Conservation (phyloP, 2,113 vertebrate species). For the Tachuris rubrigastra region DNA sequence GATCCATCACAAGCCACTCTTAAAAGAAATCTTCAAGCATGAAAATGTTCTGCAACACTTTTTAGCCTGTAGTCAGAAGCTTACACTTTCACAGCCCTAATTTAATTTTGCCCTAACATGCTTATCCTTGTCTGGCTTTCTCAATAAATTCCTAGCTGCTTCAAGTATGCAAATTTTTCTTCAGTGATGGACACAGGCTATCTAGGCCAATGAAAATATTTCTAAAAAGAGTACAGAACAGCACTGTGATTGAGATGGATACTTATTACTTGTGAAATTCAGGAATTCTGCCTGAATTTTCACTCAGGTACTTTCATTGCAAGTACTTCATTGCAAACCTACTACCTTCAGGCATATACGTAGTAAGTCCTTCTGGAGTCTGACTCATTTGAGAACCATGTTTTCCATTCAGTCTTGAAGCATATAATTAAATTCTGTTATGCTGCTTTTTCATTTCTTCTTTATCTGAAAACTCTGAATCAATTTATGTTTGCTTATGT, state of each 20-base stretch:
- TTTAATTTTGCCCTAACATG: conserved; percentile 10
- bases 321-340: neutral
- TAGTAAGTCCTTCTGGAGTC: neutral
- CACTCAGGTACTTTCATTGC: neutral
- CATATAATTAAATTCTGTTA: neutral
- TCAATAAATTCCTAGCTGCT: conserved; percentile 1
- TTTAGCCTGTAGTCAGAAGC: conserved; percentile 12
- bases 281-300: neutral
- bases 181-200: neutral
- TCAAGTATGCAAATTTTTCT: neutral
- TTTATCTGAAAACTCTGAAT: neutral
- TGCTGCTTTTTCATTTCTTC: neutral
- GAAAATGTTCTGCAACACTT: neutral
- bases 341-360: neutral
- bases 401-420: neutral
- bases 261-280: neutral
- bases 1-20: neutral
- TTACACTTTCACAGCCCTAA: conserved; percentile 22
- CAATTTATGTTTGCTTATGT: neutral
- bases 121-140: conserved; percentile 22
- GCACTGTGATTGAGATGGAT: neutral
- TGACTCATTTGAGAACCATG: neutral
- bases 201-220: neutral
- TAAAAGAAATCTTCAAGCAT: neutral
- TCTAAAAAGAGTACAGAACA: neutral